Percentiles rank a stretch among this genome's conserved stretches.
Evolutionary conservation across 2,888 invertebrate species (phyloP).

Genomic region (Rotaria socialis): DNA sequence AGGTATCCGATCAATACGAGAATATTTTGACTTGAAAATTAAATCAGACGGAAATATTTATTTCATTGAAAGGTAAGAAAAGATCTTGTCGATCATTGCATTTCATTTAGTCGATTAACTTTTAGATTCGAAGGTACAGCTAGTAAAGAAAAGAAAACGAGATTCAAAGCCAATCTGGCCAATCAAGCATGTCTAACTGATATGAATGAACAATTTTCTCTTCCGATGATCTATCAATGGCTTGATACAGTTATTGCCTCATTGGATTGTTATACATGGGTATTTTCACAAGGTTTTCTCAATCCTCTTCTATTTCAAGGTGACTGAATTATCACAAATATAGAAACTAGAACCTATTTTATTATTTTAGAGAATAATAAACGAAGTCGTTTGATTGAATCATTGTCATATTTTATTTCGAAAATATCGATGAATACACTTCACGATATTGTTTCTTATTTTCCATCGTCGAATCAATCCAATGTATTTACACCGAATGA

Average conservation of each 20-base stretch:
- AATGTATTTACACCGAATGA: constrained; percentile 36
- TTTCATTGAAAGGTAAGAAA: constrained; percentile 49
- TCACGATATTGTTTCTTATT: neutral
- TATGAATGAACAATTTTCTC: constrained; percentile 50
- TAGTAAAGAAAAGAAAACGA: constrained; percentile 47
- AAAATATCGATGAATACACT: constrained; percentile 46
- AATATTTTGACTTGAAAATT: constrained; percentile 48
- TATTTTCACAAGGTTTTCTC: constrained; percentile 55
- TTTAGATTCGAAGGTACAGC: constrained; percentile 53
- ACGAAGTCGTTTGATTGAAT: constrained; percentile 48
- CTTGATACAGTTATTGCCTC: constrained; percentile 58
- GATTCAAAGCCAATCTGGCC: constrained; percentile 49
- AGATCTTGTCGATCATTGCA: constrained; percentile 39
- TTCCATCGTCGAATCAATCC: neutral
- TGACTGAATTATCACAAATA: neutral
- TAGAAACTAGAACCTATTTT: neutral
- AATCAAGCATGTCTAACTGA: constrained; percentile 50
- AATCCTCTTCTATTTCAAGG: constrained; percentile 47
- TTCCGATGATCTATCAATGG: constrained; percentile 51
- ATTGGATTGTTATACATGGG: constrained; percentile 60
- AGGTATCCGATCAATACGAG: neutral
- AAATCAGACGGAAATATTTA: constrained; percentile 49
- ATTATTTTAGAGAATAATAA: constrained; percentile 47
- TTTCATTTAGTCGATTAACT: too few relatives aligned
- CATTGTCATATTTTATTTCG: constrained; percentile 48